Evolutionary conservation across 2,888 invertebrate genomes (phyloP).

Genomic region (Axea sp.): DNA sequence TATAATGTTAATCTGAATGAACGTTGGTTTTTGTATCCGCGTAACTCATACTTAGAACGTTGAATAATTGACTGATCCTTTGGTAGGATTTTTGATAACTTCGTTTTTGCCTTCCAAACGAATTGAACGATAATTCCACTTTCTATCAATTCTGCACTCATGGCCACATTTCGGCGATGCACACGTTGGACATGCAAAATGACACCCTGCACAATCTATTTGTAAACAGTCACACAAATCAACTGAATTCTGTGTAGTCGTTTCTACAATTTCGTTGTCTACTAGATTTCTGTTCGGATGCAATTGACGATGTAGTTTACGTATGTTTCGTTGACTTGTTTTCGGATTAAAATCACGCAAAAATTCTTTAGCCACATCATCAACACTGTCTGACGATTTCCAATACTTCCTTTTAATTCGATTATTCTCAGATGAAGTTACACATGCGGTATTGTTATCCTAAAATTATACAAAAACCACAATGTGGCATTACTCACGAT

Average conservation of each 20-base stretch:
- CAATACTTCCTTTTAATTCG: too few relatives aligned
- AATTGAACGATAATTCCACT: constrained; percentile 6
- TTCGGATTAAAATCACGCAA: constrained; percentile 86
- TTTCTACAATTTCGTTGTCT: background rate
- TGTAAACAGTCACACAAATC: constrained; percentile 93
- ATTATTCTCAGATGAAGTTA: too few relatives aligned
- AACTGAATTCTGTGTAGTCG: constrained; percentile 80
- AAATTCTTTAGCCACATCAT: constrained; percentile 72
- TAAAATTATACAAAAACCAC: too few relatives aligned
- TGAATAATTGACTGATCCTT: too few relatives aligned
- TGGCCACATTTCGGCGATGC: constrained; percentile 88
- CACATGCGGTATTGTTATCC: too few relatives aligned
- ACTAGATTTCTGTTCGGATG: background rate
- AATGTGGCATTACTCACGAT: too few relatives aligned
- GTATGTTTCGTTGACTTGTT: constrained; percentile 87
- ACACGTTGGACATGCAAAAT: constrained; percentile 89
- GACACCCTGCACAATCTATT: constrained; percentile 89
- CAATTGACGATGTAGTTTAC: constrained; percentile 86
- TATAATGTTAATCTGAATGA: too few relatives aligned
- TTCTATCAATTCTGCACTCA: constrained; percentile 82
- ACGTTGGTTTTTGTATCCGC: too few relatives aligned
- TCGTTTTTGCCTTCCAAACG: background rate
- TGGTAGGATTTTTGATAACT: background rate
- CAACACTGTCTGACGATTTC: constrained; percentile 58
- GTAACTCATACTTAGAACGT: too few relatives aligned